A percentile compares a stretch with the other conserved stretches of the same genome.
Conservation (phyloP, 2,888 invertebrate species). For the Trissolcus japonicus region DNA sequence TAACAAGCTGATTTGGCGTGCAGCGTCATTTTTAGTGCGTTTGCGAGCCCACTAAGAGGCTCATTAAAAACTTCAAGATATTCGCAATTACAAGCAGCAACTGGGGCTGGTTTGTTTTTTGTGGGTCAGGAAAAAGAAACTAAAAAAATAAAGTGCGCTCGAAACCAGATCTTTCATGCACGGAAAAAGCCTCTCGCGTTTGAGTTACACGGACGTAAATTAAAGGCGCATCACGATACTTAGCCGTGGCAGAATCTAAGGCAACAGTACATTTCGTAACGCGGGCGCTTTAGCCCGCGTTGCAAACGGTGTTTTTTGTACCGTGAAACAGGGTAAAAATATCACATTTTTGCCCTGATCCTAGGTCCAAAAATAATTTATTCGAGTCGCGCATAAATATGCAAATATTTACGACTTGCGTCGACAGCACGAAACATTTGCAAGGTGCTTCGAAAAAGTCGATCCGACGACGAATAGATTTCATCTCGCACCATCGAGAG, state of each 20-base stretch:
- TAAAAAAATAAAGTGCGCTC: neutral
- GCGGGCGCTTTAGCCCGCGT: no score
- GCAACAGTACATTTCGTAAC: no score
- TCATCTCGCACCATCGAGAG: slow-evolving; percentile 3
- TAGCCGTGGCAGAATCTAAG: slow-evolving; percentile 19
- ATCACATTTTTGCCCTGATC: no score
- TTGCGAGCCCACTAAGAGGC: slow-evolving; percentile 40
- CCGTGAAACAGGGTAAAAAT: no score
- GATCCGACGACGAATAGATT: slow-evolving; percentile 10
- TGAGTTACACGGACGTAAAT: slow-evolving; percentile 16
- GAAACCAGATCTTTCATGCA: slow-evolving; percentile 1
- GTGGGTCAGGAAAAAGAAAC: slow-evolving; percentile 34
- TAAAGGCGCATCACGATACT: slow-evolving; percentile 3
- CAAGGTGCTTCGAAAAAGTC: slow-evolving; percentile 12
- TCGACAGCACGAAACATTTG: neutral
- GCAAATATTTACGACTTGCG: slow-evolving; percentile 17
- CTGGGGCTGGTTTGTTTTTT: slow-evolving; percentile 33
- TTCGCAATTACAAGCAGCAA: slow-evolving; percentile 48
- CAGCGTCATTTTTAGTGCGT: slow-evolving; percentile 55
- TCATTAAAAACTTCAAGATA: slow-evolving; percentile 57
- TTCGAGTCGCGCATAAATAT: slow-evolving; percentile 24
- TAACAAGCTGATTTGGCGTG: slow-evolving; percentile 54
- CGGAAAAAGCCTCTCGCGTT: no score
- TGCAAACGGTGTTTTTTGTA: no score
- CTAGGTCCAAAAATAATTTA: no score